Conservation (phyloP, 2,888 invertebrate genomes). For the Ophioninae sp. region DNA sequence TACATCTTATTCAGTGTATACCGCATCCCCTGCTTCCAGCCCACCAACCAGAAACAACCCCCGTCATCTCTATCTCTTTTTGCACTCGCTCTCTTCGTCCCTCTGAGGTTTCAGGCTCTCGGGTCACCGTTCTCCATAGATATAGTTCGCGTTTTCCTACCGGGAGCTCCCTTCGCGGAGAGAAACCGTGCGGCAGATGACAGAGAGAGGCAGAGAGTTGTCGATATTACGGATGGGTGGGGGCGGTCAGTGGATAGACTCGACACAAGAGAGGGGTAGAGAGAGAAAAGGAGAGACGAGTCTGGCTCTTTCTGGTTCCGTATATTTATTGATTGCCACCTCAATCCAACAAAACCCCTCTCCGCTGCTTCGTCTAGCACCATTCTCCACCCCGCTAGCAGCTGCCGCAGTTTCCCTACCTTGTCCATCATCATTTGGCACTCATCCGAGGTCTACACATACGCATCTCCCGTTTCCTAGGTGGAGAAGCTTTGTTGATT, state of each 20-base stretch:
- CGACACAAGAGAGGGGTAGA: slow-evolving; percentile 62
- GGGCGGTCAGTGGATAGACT: slow-evolving; percentile 61
- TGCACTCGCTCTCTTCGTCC: slow-evolving; percentile 50
- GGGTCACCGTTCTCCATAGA: slow-evolving; percentile 57
- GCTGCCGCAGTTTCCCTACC: slow-evolving; percentile 64
- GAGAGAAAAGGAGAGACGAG: slow-evolving; percentile 17
- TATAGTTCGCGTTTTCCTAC: slow-evolving; percentile 31
- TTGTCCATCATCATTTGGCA: slow-evolving; percentile 54
- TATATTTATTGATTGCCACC: slow-evolving; percentile 81
- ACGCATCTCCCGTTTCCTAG: neutral
- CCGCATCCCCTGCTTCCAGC: slow-evolving; percentile 19
- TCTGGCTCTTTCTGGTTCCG: slow-evolving; percentile 73
- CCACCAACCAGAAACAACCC: slow-evolving; percentile 44
- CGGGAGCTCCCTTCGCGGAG: slow-evolving; percentile 62
- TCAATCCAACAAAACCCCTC: slow-evolving; percentile 68
- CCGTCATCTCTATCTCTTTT: slow-evolving; percentile 10
- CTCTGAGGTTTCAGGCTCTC: slow-evolving; percentile 53
- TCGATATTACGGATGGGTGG: slow-evolving; percentile 49
- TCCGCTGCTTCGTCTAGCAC: slow-evolving; percentile 55
- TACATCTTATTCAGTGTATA: slow-evolving; percentile 46
- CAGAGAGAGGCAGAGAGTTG: slow-evolving; percentile 17
- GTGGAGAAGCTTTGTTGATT: neutral
- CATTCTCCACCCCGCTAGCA: slow-evolving; percentile 47
- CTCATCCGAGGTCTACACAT: slow-evolving; percentile 54
- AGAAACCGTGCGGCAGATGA: slow-evolving; percentile 63